Base-by-base conservation (phyloP, 1,140 invertebrate genomes). In the Caenorhabditis remanei region DNA sequence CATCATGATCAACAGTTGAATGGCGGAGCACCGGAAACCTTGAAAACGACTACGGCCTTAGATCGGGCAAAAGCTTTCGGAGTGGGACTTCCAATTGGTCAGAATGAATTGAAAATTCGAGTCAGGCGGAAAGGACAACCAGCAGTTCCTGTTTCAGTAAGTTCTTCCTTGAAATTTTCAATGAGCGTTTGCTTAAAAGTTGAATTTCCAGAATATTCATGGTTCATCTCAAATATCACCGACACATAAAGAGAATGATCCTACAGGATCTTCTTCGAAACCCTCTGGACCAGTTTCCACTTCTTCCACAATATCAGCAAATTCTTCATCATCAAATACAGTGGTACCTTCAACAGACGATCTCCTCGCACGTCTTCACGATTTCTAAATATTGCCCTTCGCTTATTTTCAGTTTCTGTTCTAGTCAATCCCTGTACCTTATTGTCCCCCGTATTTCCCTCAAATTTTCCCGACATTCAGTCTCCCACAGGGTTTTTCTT, bases 241-340 rank as follows among this genome's bases (percentile, higher is more conserved):
- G 32, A 85, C 85, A 8, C 63, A 85, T n/a, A 85, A 85, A 58
- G 85, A 85, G 46, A 85, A 85, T 40, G 43, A 79, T 53, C 71
- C 71, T 13, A 79, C 19, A 7, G 71, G 41, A 19, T 19, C 43
- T 21, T 16, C 46, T 14, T 24, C 84, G 21, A 48, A 55, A 9
- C 46, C 83, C 13, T 85, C 84, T 24, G 21, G 16, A 41, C 24
- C 46, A 6, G 46, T 21, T 21, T 63, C 61, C 21, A 63, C 61
- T 32, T 63, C 56, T 6, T 63, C 84, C n/a, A 40, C 55, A 46
- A 50, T 46, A 21, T 24, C 71, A 16, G 7, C 43, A 9, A 79
- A 48, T 19, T 48, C 71, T 11, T 79, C 71, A 79, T 79, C 71
- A 79, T 79, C 71, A 50, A 50, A 41, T 24, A 79, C 71, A 43